A percentile compares a stretch with the other conserved stretches of the same genome.
These are phyloP conservation scores for Drosophila anomalipes DNA, from an alignment of 2,888 invertebrate genomes.

Conservation along the genomic window DNA sequence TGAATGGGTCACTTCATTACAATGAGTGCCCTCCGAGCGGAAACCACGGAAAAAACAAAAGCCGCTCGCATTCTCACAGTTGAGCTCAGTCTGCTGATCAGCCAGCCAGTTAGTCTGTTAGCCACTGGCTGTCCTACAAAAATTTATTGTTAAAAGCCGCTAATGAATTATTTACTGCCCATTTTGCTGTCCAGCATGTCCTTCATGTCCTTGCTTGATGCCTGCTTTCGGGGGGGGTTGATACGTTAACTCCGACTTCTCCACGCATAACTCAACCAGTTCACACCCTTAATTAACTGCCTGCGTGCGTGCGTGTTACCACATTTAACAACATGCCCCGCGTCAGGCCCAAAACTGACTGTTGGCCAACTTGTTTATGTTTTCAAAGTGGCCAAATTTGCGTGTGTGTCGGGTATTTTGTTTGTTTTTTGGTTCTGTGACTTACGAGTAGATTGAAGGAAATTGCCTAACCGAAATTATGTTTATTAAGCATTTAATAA, in stretches of 20 bases:
- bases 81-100: conserved; percentile 10
- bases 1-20: conserved; percentile 66
- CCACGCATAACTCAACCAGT: conserved; percentile 80
- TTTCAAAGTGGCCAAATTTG: conserved; percentile 57
- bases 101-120: conserved; percentile 23
- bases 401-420: conserved; percentile 41
- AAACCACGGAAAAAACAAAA: conserved; percentile 9
- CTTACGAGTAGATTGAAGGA: conserved; percentile 32
- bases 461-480: conserved; percentile 64
- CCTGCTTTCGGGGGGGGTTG: conserved; percentile 21
- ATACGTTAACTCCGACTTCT: conserved; percentile 37
- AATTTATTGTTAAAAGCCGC: conserved; percentile 81
- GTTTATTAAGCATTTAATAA: conserved; percentile 73
- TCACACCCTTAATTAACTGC: conserved; percentile 84
- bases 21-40: conserved; percentile 60
- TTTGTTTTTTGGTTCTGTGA: conserved; percentile 26
- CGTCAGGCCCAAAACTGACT: conserved; percentile 8
- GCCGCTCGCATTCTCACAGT: conserved; percentile 9
- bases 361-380: conserved; percentile 51
- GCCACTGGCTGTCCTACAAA: conserved; percentile 60
- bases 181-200: conserved; percentile 55
- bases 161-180: conserved; percentile 82
- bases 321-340: conserved; percentile 48
- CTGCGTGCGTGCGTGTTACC: conserved; percentile 71
- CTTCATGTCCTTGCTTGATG: conserved; percentile 33